Evolutionary conservation across 2,888 invertebrate genomes (phyloP).

Genomic region (Sceliomorpha sp.): DNA sequence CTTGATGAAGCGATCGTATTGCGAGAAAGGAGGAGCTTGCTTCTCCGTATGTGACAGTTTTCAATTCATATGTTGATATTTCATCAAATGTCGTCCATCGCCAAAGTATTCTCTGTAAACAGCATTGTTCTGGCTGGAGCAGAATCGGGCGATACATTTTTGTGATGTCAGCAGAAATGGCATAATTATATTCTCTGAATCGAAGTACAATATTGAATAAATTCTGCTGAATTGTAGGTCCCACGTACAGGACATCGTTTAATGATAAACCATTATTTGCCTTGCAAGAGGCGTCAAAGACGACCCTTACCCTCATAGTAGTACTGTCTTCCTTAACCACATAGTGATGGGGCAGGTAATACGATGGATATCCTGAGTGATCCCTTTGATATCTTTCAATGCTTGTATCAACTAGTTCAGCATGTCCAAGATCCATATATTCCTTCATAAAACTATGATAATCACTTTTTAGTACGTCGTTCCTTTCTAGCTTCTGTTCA

Average conservation of each 20-base stretch:
- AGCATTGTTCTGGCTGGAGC: slow-evolving; percentile 29
- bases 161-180: slow-evolving; percentile 10
- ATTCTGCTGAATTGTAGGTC: slow-evolving; percentile 1
- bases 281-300: slow-evolving; percentile 1
- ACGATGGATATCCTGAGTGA: not conserved
- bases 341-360: slow-evolving; percentile 12
- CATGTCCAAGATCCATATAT: slow-evolving; percentile 22
- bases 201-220: not conserved
- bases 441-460: slow-evolving; percentile 35
- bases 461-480: slow-evolving; percentile 4
- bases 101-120: slow-evolving; percentile 64
- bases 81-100: slow-evolving; percentile 23
- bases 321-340: slow-evolving; percentile 3
- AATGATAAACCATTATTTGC: slow-evolving; percentile 42
- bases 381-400: too few species aligned
- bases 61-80: slow-evolving; percentile 25
- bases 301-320: not conserved
- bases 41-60: slow-evolving; percentile 29
- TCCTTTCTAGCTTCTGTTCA: slow-evolving; percentile 16
- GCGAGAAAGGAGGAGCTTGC: slow-evolving; percentile 20
- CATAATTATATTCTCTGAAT: slow-evolving; percentile 2
- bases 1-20: slow-evolving; percentile 13
- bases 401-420: too few species aligned
- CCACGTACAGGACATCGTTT: slow-evolving; percentile 1
- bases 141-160: slow-evolving; percentile 64